phyloP scores from a whole-genome alignment of 2,113 vertebrate genomes.

The Corapipo altera region DNA sequence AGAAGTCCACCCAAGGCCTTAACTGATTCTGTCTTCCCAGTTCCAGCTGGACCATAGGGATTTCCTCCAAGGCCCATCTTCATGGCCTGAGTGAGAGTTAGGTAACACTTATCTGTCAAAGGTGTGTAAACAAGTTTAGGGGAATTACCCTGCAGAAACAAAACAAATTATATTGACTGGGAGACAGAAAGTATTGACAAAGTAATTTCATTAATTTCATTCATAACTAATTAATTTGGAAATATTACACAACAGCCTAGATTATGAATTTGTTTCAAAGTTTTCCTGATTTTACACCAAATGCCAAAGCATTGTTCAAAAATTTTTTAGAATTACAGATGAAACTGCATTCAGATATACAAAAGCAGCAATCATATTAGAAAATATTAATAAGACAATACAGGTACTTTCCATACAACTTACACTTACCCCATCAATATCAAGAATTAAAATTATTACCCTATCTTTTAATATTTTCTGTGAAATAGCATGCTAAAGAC shows the following conservation, averaged over 20 bases:
- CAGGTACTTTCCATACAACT: neutral
- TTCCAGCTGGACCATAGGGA: conserved; percentile 96
- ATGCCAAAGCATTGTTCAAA: neutral
- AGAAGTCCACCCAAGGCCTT: conserved; percentile 94
- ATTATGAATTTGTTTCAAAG: neutral
- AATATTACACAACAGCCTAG: neutral
- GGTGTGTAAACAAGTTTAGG: conserved; percentile 95
- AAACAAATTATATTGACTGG: neutral
- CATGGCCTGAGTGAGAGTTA: conserved; percentile 96
- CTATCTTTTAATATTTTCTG: neutral
- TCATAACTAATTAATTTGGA: neutral
- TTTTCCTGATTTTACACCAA: neutral
- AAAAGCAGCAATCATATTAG: neutral
- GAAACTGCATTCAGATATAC: neutral
- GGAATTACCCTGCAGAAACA: conserved; percentile 86
- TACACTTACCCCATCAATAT: neutral
- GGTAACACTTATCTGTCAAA: conserved; percentile 95
- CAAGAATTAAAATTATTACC: neutral
- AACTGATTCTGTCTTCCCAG: conserved; percentile 97
- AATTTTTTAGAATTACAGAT: neutral
- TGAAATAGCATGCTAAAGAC: neutral
- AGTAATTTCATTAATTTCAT: neutral
- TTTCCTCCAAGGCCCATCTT: conserved; percentile 97
- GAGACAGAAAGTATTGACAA: neutral
- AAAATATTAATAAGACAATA: neutral